phyloP scores from a whole-genome alignment of 2,888 invertebrate species.

The Parnassius glacialis region DNA sequence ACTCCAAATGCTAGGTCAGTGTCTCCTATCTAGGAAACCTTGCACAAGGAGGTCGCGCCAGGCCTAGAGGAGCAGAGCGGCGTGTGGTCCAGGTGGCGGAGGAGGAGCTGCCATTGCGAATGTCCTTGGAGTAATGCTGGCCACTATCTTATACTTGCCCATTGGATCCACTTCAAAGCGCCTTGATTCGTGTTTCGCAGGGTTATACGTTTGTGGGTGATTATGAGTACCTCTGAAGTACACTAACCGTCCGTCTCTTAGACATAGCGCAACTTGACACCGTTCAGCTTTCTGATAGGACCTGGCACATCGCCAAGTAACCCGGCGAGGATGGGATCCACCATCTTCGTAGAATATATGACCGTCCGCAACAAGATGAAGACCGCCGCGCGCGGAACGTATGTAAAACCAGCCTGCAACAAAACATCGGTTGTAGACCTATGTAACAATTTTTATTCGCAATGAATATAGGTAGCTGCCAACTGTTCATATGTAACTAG shows the following conservation, averaged over 20 bases:
- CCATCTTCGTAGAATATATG: constrained; percentile 79
- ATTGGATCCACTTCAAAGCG: constrained; percentile 72
- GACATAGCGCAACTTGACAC: constrained; percentile 73
- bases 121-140: constrained; percentile 47
- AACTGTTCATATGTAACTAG: no score
- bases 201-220: constrained; percentile 71
- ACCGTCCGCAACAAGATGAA: constrained; percentile 71
- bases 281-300: constrained; percentile 76
- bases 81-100: constrained; percentile 61
- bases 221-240: constrained; percentile 74
- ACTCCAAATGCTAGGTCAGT: constrained; percentile 62
- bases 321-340: constrained; percentile 71
- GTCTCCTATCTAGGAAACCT: constrained; percentile 64
- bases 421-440: constrained; percentile 29
- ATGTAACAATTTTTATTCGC: neutral
- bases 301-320: constrained; percentile 74
- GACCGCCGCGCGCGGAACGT: constrained; percentile 71
- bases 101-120: constrained; percentile 46
- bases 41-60: constrained; percentile 79
- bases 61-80: constrained; percentile 73
- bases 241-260: constrained; percentile 71
- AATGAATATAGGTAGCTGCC: no score
- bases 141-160: constrained; percentile 77
- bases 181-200: constrained; percentile 70
- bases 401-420: constrained; percentile 78